phyloP scores from a whole-genome alignment of 2,797 vertebrate genomes.

The Eulemur albifrons region DNA sequence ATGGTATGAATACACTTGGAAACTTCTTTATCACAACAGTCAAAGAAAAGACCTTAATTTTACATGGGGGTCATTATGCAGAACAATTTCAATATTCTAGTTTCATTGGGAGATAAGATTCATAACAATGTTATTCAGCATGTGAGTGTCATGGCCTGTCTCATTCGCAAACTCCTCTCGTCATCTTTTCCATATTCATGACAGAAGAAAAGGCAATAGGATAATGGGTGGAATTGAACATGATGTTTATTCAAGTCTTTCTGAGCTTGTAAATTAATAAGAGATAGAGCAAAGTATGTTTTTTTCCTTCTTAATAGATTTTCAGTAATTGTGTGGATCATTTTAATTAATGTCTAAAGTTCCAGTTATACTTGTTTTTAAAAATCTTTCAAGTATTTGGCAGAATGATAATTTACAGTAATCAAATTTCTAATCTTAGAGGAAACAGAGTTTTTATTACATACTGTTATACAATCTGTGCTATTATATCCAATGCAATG shows the following conservation, averaged over 20 bases:
- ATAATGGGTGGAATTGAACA: neutral
- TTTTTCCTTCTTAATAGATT: neutral
- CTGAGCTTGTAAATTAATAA: neutral
- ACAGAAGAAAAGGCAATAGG: neutral
- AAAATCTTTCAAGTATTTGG: constrained; percentile 45
- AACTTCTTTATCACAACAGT: neutral
- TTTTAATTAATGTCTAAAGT: constrained; percentile 40
- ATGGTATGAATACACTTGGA: neutral
- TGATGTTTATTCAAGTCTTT: neutral
- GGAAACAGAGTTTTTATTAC: constrained; percentile 36
- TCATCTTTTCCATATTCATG: constrained; percentile 7
- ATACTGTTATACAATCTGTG: constrained; percentile 46
- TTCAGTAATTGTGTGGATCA: neutral
- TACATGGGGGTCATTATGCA: neutral
- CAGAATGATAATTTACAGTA: constrained; percentile 33
- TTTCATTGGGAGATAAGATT: neutral
- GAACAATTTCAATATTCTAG: neutral
- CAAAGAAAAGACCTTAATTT: neutral
- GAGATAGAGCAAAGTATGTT: neutral
- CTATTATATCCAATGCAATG: constrained; percentile 24
- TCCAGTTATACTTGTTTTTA: constrained; percentile 29
- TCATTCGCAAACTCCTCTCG: neutral
- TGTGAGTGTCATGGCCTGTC: neutral
- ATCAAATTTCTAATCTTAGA: constrained; percentile 48
- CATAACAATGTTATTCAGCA: neutral